These are phyloP conservation scores for Myxocyprinus asiaticus DNA, from an alignment of 2,113 vertebrate genomes.

Conservation along the genomic window DNA sequence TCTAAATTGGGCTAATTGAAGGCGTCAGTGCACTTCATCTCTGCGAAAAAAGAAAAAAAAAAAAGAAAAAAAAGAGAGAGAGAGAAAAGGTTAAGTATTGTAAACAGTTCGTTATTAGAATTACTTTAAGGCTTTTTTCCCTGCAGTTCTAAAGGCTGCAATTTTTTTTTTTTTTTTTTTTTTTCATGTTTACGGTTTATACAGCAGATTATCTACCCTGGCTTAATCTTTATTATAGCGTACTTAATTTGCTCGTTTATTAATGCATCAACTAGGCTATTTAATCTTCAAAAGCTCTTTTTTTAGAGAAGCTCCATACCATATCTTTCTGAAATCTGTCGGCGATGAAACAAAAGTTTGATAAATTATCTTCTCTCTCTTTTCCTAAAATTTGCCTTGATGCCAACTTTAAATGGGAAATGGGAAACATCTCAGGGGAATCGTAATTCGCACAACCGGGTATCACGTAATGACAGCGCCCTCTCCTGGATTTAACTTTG, in stretches of 20 bases:
- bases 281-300: conserved; percentile 2
- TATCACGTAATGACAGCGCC: conserved; percentile 38
- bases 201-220: neutral
- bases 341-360: conserved; percentile 5
- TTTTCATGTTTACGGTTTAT: too few species aligned
- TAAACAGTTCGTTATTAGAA: too few species aligned
- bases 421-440: conserved; percentile 32
- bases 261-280: neutral
- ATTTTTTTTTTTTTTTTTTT: too few species aligned
- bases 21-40: too few species aligned
- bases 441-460: conserved; percentile 4
- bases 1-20: too few species aligned
- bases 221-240: neutral
- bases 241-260: neutral
- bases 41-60: too few species aligned
- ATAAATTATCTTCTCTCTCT: neutral
- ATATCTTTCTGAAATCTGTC: neutral
- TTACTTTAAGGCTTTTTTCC: too few species aligned
- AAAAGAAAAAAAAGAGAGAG: too few species aligned
- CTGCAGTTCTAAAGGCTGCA: too few species aligned
- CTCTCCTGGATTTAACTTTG: conserved; percentile 43
- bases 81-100: too few species aligned
- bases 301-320: too few species aligned
- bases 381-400: conserved; percentile 28
- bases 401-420: conserved; percentile 42